phyloP scores from a whole-genome alignment of 2,888 invertebrate genomes.

The Syrphus vitripennis region DNA sequence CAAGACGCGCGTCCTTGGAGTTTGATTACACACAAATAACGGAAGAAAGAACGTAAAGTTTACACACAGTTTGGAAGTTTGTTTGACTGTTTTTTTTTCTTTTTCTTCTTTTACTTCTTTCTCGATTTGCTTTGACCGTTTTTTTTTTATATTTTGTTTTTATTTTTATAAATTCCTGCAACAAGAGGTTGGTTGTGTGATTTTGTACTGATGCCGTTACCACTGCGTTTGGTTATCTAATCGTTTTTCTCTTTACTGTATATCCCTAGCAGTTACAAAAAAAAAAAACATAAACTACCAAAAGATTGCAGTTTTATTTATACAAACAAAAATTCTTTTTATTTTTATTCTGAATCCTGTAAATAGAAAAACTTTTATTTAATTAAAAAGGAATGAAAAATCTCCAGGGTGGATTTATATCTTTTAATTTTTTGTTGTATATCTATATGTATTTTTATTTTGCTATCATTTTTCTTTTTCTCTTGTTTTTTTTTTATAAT shows the following conservation, averaged over 20 bases:
- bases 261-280: background rate
- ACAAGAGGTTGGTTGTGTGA: conserved; percentile 36
- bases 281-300: conserved; percentile 21
- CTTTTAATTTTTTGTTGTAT: conserved; percentile 3
- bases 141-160: background rate
- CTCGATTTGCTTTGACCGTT: background rate
- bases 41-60: conserved; percentile 50
- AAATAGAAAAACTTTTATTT: conserved; percentile 62
- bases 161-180: conserved; percentile 25
- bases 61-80: conserved; percentile 59
- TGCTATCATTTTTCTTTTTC: conserved; percentile 6
- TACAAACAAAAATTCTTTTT: background rate
- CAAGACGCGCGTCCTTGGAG: conserved; percentile 66
- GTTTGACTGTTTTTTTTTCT: conserved; percentile 1
- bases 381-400: conserved; percentile 60
- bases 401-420: conserved; percentile 44
- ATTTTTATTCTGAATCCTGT: conserved; percentile 6
- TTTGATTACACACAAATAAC: conserved; percentile 63
- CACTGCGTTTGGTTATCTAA: conserved; percentile 53
- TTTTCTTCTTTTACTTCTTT: background rate
- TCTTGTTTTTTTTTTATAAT: background rate
- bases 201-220: background rate
- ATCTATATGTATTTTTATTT: conserved; percentile 2
- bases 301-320: conserved; percentile 16
- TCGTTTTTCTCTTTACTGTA: conserved; percentile 40